These are phyloP conservation scores for Noctilio leporinus DNA, from an alignment of 2,113 vertebrate genomes.

Conservation along the genomic window DNA sequence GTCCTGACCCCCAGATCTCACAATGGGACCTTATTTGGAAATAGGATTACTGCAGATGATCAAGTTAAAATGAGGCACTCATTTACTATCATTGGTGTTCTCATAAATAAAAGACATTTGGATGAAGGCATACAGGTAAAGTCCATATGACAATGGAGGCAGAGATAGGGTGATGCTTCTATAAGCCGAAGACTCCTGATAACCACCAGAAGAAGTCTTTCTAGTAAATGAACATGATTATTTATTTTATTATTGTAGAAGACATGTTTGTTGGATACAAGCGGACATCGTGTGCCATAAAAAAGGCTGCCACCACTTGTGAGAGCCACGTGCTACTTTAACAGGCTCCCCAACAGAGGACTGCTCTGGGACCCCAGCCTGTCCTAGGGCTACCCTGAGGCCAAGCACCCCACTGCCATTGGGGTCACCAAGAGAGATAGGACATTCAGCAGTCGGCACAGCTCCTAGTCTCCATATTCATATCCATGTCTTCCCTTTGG, in stretches of 20 bases:
- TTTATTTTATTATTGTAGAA: neutral
- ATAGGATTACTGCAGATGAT: neutral
- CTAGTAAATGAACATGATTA: too few species aligned
- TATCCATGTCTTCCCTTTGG: neutral
- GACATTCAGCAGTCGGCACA: neutral
- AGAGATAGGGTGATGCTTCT: neutral
- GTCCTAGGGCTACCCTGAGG: neutral
- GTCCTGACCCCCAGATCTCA: neutral
- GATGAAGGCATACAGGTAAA: neutral
- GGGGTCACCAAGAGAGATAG: accelerated
- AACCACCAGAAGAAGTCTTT: neutral
- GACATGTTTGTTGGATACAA: neutral
- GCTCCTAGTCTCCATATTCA: too few species aligned
- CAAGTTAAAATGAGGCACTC: neutral
- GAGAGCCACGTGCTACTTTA: accelerated
- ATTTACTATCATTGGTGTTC: neutral
- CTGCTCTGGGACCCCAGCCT: neutral
- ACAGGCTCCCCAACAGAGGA: neutral
- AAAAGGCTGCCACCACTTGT: neutral
- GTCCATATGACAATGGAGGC: neutral
- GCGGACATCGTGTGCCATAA: neutral
- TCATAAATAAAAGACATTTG: neutral
- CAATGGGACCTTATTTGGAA: neutral
- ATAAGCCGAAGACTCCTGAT: too few species aligned
- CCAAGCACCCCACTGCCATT: accelerated